phyloP scores from a whole-genome alignment of 1,140 invertebrate genomes.

The Colletes gigas region DNA sequence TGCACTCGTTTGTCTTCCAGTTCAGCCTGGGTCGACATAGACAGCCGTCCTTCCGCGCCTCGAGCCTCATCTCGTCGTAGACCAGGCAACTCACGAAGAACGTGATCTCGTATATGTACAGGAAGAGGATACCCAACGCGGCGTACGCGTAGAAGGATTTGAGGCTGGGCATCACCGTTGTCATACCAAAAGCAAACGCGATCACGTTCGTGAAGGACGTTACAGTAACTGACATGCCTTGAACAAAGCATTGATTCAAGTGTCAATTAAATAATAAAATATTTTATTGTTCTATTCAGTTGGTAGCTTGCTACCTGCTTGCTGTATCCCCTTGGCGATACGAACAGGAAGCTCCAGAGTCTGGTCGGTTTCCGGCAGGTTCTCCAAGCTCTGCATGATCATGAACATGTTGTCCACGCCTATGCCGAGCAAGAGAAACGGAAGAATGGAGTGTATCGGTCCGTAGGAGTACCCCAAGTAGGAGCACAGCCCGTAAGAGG shows the following conservation, averaged over 20 bases:
- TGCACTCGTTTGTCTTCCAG: conserved; percentile 81
- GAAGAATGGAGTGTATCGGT: conserved; percentile 83
- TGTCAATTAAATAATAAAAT: no score
- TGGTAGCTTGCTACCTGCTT: conserved; percentile 78
- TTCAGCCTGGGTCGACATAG: conserved; percentile 74
- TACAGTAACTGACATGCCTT: conserved; percentile 84
- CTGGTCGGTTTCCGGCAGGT: conserved; percentile 70
- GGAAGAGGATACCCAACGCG: conserved; percentile 79
- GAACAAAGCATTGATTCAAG: not conserved
- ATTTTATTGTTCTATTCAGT: not conserved
- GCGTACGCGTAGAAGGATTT: conserved; percentile 82
- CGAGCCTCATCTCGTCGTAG: conserved; percentile 81
- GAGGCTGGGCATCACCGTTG: conserved; percentile 81
- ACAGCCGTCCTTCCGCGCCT: conserved; percentile 79
- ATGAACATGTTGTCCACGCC: conserved; percentile 83
- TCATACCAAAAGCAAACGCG: conserved; percentile 85
- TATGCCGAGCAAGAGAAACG: conserved; percentile 83
- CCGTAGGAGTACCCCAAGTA: conserved; percentile 82
- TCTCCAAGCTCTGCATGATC: conserved; percentile 80
- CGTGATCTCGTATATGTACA: conserved; percentile 82
- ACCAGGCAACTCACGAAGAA: conserved; percentile 83
- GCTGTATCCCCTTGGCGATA: conserved; percentile 79
- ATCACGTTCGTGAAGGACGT: conserved; percentile 86
- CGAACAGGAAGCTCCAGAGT: conserved; percentile 70
- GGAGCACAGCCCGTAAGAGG: conserved; percentile 82